phyloP scores from a whole-genome alignment of 1,140 invertebrate species.

The Metaphire vulgaris region DNA sequence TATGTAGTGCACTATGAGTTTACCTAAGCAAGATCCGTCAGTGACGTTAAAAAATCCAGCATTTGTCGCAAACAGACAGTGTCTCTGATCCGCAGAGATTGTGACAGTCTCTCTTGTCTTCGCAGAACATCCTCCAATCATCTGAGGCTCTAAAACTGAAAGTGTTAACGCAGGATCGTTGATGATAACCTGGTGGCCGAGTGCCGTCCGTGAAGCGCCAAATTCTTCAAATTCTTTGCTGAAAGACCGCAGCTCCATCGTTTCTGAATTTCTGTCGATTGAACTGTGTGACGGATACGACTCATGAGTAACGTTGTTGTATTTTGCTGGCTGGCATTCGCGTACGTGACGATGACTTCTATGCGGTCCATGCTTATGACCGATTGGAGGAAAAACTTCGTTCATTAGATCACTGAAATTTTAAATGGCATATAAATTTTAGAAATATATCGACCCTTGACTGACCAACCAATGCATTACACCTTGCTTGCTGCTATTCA shows the following conservation, averaged over 20 bases:
- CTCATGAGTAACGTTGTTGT: conserved; percentile 39
- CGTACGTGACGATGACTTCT: conserved; percentile 38
- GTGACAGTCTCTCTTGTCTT: conserved; percentile 37
- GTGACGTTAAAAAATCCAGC: conserved; percentile 51
- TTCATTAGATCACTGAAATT: background rate
- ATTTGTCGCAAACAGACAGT: conserved; percentile 48
- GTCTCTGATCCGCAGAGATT: conserved; percentile 36
- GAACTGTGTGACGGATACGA: conserved; percentile 31
- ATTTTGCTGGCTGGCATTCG: conserved; percentile 40
- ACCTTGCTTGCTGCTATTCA: too few species aligned
- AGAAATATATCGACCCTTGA: too few species aligned
- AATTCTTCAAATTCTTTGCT: background rate
- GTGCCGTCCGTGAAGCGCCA: background rate
- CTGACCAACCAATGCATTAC: too few species aligned
- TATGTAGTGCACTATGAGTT: conserved; percentile 14
- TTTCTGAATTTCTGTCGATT: conserved; percentile 3
- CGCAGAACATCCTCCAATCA: conserved; percentile 35
- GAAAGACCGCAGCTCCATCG: background rate
- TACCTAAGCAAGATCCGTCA: conserved; percentile 46
- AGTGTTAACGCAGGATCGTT: conserved; percentile 41
- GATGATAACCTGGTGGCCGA: conserved; percentile 38
- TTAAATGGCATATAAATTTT: too few species aligned
- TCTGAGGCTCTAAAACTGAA: conserved; percentile 43
- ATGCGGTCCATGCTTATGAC: background rate
- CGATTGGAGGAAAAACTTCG: background rate